These are phyloP conservation scores for Cephus rjabovi DNA, from an alignment of 2,888 invertebrate species.

Conservation along the genomic window DNA sequence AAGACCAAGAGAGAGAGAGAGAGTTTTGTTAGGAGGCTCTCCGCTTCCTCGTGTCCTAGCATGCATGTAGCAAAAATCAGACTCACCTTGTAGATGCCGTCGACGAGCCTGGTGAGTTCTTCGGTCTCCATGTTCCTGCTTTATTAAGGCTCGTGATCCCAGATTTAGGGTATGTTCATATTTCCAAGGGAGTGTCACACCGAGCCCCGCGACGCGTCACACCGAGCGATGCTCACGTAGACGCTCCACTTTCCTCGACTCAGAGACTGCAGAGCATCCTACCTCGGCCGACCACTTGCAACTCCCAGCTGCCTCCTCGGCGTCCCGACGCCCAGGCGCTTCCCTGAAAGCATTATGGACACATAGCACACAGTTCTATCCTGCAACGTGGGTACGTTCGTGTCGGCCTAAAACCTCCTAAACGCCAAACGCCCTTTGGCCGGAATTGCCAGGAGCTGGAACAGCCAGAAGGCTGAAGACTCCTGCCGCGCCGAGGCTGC, in stretches of 20 bases:
- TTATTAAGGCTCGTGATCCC: conserved; percentile 18
- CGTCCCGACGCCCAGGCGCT: no score
- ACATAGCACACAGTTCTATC: no score
- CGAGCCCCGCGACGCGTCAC: conserved; percentile 27
- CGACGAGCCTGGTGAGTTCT: conserved; percentile 90
- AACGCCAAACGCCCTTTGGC: no score
- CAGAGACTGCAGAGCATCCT: conserved; percentile 20
- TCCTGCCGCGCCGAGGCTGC: no score
- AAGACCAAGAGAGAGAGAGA: background rate
- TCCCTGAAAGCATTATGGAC: no score
- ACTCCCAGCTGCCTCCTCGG: no score
- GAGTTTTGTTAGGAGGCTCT: no score
- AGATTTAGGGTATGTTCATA: conserved; percentile 59
- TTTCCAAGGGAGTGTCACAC: conserved; percentile 33
- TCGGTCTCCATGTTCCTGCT: conserved; percentile 79
- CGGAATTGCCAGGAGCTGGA: no score
- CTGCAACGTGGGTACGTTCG: no score
- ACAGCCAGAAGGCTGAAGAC: no score
- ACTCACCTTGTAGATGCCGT: conserved; percentile 90
- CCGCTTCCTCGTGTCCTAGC: background rate
- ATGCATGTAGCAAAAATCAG: background rate
- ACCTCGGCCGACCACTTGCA: no score
- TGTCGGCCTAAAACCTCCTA: no score
- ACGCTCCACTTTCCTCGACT: conserved; percentile 47
- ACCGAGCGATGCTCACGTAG: conserved; percentile 45